Evolutionary conservation across 2,797 vertebrate species (phyloP), one percentile per base, ranked within the genome.

Genomic region (Echeneis naucrates): DNA sequence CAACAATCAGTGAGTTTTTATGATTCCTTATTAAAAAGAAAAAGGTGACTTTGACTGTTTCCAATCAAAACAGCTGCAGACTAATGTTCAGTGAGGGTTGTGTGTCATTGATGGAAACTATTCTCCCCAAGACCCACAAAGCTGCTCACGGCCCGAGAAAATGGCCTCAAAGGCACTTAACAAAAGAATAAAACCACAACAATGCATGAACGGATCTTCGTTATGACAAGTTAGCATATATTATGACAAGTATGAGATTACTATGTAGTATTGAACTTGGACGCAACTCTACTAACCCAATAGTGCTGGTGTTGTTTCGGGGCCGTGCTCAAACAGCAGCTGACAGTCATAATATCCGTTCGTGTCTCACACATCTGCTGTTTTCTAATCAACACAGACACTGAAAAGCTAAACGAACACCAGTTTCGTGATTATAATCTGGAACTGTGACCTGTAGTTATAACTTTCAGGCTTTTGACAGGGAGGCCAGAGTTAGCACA

Each of bases 271-370:
- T 23, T n/a, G 45, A 21, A 21, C n/a, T 47, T n/a, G n/a, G 44
- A 47, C 14, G 16, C 47, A 30, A 21, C 7, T 26, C 47, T 14
- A 2, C 48, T 35, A 27, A 40, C 50, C 17, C 21, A n/a, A 5
- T 27, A 24, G 57, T 57, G 21, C 17, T 51, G 26, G 12, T 48
- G 68, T 63, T 47, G 47, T 51, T 58, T 17, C 54, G n/a, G 3
- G 32, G 21, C 23, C 1, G 3, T 1, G 68, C 68, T 72, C 40
- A 68, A 75, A 72, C 12, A 59, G 68, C 63, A 76, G 53, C 57
- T 51, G 6, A 50, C 23, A 52, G 30, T 69, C 32, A 23, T 47
- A 32, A 47, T 14, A 66, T 0, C 23, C 5, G 23, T 40, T 60
- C 0, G 5, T 47, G 54, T 64, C 64, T 61, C 68, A 30, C 45